A percentile compares a stretch with the other conserved stretches of the same genome.
Conservation (phyloP, 2,888 invertebrate species). For the Xanthia icteritia region DNA sequence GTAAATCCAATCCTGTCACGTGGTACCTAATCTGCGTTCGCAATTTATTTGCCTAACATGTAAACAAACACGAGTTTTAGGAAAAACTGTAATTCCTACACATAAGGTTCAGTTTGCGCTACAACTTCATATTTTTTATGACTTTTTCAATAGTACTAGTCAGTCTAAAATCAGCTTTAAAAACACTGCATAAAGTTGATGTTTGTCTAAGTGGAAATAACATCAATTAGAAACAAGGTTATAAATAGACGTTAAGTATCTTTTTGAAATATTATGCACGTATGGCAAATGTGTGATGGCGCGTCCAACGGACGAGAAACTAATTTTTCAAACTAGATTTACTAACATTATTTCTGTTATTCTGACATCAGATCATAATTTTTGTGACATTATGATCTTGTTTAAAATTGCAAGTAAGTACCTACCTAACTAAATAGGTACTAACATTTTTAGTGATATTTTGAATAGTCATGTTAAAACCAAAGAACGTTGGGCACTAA, state of each 20-base stretch:
- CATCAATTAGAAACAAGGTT: too few species aligned
- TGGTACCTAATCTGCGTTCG: neutral
- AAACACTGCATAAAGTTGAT: too few species aligned
- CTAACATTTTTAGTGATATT: neutral
- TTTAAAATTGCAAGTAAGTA: constrained; percentile 3
- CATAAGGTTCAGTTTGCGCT: too few species aligned
- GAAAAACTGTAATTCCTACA: too few species aligned
- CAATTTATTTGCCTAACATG: too few species aligned
- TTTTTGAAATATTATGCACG: neutral
- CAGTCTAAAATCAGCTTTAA: too few species aligned
- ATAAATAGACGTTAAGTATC: neutral
- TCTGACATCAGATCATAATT: neutral
- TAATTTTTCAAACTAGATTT: neutral
- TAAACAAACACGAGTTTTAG: too few species aligned
- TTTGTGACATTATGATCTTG: neutral
- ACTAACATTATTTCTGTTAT: neutral
- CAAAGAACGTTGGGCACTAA: constrained; percentile 1
- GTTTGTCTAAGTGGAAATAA: too few species aligned
- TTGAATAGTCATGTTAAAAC: neutral
- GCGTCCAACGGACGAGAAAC: neutral
- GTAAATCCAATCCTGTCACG: neutral
- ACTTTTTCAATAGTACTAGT: too few species aligned
- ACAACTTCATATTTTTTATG: too few species aligned
- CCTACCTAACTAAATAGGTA: constrained; percentile 2
- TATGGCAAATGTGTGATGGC: neutral